Conservation (phyloP, 2,113 vertebrate species). For the Alethe castanea region DNA sequence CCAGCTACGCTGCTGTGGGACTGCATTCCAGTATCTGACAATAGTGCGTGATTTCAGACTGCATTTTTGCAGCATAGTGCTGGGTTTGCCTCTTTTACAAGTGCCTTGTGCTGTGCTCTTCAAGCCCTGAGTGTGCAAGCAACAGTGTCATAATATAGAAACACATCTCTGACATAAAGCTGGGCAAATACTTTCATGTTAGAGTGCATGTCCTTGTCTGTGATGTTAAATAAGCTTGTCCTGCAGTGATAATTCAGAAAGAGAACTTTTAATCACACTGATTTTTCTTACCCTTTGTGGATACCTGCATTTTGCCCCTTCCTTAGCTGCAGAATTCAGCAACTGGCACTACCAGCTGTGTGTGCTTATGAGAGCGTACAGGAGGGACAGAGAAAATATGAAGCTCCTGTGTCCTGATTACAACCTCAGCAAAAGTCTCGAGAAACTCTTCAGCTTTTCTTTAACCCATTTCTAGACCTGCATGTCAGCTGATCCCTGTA, state of each 20-base stretch:
- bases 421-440: background rate
- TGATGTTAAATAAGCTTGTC: background rate
- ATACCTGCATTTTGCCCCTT: background rate
- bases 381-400: background rate
- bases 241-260: background rate
- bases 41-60: background rate
- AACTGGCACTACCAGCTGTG: background rate
- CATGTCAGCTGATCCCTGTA: fast-evolving
- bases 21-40: background rate
- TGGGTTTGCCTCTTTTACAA: background rate
- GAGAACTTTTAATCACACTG: background rate
- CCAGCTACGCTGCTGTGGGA: background rate
- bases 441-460: background rate
- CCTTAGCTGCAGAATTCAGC: background rate
- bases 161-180: background rate
- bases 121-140: background rate
- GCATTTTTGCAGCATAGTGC: background rate
- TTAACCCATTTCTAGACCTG: background rate
- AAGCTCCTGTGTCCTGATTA: background rate
- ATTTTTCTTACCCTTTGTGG: background rate
- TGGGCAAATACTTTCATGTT: background rate
- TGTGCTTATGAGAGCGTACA: too few species aligned
- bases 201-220: background rate
- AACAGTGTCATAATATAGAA: background rate
- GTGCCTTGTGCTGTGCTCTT: background rate